Base-by-base conservation (phyloP, 2,888 invertebrate genomes). In the Aphodius sticticus region DNA sequence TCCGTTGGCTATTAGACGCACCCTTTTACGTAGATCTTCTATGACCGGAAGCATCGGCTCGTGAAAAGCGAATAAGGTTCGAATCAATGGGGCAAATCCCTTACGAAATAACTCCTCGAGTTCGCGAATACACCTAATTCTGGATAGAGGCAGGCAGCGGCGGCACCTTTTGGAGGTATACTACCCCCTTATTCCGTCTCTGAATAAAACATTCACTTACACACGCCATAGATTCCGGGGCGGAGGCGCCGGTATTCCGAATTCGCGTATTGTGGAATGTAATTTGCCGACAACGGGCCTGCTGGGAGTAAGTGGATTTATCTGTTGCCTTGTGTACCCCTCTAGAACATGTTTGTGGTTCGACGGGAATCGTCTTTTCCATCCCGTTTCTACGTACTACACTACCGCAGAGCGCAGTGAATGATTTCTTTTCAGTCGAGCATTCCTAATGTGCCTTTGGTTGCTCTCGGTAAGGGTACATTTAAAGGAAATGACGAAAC, bases 251-350 rank as follows among this genome's bases (percentile, higher is more conserved):
- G 16, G 26, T 77, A 69, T 77, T 77, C 71, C 37, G 71, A 38
- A 77, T 77, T 70, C 70, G 15, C 70, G 79, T 79, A 76, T 76
- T 76, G 76, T 69, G 70, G 76, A 79, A 79, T 76, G 79, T 79
- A 79, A 79, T 79, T 79, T 79, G 76, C 76, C 76, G 76, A 79
- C 79, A 79, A 79, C 79, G 79, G 79, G 70, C 12, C 53, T 53
- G 53, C 70, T 70, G 53, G 76, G 70, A 70, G 70, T 76, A 70
- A 76, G 79, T 76, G 76, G 76, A 79, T 79, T 79, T 79, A 79
- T 79, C 74, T 74, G 74, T 74, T 74, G 74, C 74, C 53, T 53
- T 53, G 53, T 53, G 53, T 53, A 9, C 53, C 9, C 53, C 53
- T 12, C 53, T 53, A 7, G 53, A 53, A 53, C 53, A 53, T 53